Base-by-base conservation (phyloP, 1,140 invertebrate species). In the Lordiphosa mommai region DNA sequence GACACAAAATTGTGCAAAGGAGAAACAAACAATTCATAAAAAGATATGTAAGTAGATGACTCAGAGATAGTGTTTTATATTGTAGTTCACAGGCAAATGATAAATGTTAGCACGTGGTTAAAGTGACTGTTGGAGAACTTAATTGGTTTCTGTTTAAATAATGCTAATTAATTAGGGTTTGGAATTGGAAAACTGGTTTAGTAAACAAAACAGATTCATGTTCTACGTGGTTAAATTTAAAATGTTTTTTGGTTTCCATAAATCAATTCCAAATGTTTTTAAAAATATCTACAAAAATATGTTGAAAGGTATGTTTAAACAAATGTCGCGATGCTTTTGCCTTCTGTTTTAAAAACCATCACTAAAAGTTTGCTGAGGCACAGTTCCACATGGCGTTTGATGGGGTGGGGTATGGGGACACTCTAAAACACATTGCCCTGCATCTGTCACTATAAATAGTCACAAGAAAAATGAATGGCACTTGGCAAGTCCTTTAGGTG, bases 361-460 rank as follows among this genome's bases (percentile, higher is more conserved):
- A 51, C 63, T 56, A 53, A 80, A 76, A 61, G 76, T 50, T 70
- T 51, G 37, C 51, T 51, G 12, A 16, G 14, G 60, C 55, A 55
- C 52, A 55, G 57, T 38, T 53, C 55, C 29, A 20, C 23, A 44
- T 64, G 65, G 52, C 61, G 63, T 38, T 49, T n/a, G n/a, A 44
- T 48, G 40, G n/a, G n/a, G n/a, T 30, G 38, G 41, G 14, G 20
- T 12, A 12, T 3, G 7, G 3, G 12, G 36, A 23, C n/a, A 7
- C 33, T 33, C 14, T 29, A 36, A 38, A 68, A 80, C 63, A 60
- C 60, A 71, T 67, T 80, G 76, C 61, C 77, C 76, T 80, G 66
- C 77, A 80, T 80, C 67, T 80, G 76, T 76, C 66, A 65, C 76
- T 76, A 80, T 80, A 82, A 80, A 80, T 82, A 80, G 61, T 30